phyloP scores from a whole-genome alignment of 2,113 vertebrate species.

The Eurystomus gularis region DNA sequence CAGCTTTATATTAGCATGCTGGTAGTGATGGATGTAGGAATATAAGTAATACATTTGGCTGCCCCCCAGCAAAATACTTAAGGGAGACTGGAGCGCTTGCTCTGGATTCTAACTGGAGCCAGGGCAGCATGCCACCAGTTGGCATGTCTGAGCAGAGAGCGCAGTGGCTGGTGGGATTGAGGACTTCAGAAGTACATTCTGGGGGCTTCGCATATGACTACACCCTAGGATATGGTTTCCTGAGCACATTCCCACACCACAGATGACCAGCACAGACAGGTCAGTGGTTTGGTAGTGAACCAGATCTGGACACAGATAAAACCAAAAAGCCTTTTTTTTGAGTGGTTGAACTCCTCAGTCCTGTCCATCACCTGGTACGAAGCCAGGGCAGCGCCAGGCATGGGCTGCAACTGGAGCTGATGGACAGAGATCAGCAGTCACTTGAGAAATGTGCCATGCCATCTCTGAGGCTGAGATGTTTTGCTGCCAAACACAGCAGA shows the following conservation, averaged over 20 bases:
- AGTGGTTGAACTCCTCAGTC: background rate
- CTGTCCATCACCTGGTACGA: background rate
- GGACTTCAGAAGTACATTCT: background rate
- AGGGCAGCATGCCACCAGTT: background rate
- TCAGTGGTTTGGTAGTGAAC: background rate
- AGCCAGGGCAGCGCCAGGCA: background rate
- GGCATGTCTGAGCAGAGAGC: background rate
- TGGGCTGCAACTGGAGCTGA: background rate
- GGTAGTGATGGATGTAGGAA: background rate
- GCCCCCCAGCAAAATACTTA: background rate
- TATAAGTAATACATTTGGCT: background rate
- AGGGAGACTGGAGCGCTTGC: background rate
- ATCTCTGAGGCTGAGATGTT: background rate
- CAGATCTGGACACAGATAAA: background rate
- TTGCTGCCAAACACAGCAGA: background rate
- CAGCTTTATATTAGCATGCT: background rate
- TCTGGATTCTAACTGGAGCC: background rate
- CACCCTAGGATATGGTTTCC: background rate
- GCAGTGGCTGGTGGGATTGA: background rate
- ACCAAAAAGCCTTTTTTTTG: background rate
- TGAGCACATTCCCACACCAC: background rate
- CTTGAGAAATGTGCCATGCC: background rate
- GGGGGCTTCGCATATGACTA: background rate
- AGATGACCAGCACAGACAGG: background rate
- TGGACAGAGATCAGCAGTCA: accelerated